Conservation (phyloP, 2,888 invertebrate species). For the Stegana nigrithorax region DNA sequence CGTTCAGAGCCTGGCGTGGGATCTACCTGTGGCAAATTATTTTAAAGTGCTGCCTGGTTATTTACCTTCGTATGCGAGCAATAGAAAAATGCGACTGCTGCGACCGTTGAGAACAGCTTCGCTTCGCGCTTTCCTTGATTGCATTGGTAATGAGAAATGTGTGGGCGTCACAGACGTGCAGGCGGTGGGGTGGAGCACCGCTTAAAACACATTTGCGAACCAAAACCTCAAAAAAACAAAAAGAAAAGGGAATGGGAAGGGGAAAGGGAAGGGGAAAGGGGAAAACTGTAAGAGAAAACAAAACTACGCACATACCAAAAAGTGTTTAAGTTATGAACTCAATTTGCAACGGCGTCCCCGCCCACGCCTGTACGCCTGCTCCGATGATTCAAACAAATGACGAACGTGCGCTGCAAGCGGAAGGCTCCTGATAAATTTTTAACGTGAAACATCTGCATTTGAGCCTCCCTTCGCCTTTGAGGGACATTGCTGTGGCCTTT, state of each 20-base stretch:
- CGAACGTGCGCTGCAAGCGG: not conserved
- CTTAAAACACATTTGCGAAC: too few relatives aligned
- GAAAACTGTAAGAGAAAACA: too few relatives aligned
- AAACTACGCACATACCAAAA: too few relatives aligned
- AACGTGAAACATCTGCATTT: conserved; percentile 22
- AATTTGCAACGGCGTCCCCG: not conserved
- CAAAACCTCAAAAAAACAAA: too few relatives aligned
- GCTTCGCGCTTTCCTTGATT: conserved; percentile 3
- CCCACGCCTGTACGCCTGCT: not conserved
- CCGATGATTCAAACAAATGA: not conserved
- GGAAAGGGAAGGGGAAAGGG: too few relatives aligned
- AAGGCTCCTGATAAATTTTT: not conserved
- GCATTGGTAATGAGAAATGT: not conserved
- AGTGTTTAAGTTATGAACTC: not conserved
- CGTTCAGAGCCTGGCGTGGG: not conserved
- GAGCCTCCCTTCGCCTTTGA: too few relatives aligned
- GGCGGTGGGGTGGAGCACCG: too few relatives aligned
- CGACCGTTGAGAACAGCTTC: not conserved
- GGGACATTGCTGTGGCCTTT: conserved; percentile 2
- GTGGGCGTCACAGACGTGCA: too few relatives aligned
- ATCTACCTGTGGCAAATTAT: conserved; percentile 41
- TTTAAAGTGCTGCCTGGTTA: conserved; percentile 52
- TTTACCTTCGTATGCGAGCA: conserved; percentile 25
- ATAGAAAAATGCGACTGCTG: not conserved
- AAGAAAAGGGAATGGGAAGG: too few relatives aligned